Evolutionary conservation across 2,113 vertebrate species (phyloP).

Genomic region (Psilopsiagon aymara): DNA sequence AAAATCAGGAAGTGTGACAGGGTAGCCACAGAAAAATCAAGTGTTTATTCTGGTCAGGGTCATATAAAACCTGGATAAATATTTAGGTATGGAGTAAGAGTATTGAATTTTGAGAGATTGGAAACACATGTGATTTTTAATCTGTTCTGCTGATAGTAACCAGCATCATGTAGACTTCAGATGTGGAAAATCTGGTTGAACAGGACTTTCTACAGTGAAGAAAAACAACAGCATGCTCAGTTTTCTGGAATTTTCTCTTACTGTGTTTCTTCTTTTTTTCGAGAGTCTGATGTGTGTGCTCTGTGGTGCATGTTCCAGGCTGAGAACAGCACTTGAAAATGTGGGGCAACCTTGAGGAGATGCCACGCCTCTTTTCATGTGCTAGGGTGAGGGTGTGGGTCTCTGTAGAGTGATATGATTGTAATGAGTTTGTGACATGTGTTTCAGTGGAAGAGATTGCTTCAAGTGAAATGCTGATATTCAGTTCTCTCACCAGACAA

Average conservation of each 20-base stretch:
- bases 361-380: background rate
- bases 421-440: too few species aligned
- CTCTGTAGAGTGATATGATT: background rate
- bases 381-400: background rate
- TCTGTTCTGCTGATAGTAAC: background rate
- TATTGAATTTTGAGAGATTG: background rate
- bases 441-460: background rate
- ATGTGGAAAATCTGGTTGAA: background rate
- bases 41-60: background rate
- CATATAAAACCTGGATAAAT: background rate
- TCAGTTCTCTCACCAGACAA: background rate
- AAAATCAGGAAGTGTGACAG: background rate
- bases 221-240: background rate
- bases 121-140: background rate
- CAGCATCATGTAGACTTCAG: background rate
- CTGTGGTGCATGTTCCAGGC: background rate
- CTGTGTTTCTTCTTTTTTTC: background rate
- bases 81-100: background rate
- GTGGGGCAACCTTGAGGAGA: background rate
- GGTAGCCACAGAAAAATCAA: background rate
- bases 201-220: background rate
- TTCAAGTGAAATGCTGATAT: background rate
- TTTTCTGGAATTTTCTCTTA: background rate
- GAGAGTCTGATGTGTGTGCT: background rate
- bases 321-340: background rate